Evolutionary conservation across 2,113 vertebrate species (phyloP).

Genomic region (Phaethon lepturus): DNA sequence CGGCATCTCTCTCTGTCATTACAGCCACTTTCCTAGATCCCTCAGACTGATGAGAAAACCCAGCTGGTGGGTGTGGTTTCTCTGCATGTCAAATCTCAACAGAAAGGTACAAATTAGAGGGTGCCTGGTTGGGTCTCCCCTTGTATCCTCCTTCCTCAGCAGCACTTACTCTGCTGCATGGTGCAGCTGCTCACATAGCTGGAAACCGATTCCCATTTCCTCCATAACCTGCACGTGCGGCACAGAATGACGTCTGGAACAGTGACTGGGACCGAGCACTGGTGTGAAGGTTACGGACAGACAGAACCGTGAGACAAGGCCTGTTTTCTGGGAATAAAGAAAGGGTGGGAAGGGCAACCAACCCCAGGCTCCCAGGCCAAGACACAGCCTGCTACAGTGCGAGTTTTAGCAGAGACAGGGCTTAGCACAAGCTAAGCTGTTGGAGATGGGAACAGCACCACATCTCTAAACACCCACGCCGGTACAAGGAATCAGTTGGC

Average conservation of each 20-base stretch:
- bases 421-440: background rate
- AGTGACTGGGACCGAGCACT: background rate
- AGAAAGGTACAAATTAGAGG: background rate
- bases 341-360: background rate
- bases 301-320: background rate
- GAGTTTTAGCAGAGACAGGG: background rate
- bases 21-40: background rate
- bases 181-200: background rate
- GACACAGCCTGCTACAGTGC: background rate
- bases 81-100: background rate
- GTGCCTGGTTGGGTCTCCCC: background rate
- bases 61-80: background rate
- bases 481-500: background rate
- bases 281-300: rapidly evolving
- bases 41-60: background rate
- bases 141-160: background rate
- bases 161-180: background rate
- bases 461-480: background rate
- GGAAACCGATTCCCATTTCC: background rate
- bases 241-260: background rate
- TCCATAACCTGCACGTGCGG: background rate
- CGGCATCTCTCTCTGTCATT: background rate
- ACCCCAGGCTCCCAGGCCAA: background rate
- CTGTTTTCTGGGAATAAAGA: background rate
- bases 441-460: background rate